phyloP scores from a whole-genome alignment of 2,888 invertebrate species.

The Lepidocyrtoides sp. region DNA sequence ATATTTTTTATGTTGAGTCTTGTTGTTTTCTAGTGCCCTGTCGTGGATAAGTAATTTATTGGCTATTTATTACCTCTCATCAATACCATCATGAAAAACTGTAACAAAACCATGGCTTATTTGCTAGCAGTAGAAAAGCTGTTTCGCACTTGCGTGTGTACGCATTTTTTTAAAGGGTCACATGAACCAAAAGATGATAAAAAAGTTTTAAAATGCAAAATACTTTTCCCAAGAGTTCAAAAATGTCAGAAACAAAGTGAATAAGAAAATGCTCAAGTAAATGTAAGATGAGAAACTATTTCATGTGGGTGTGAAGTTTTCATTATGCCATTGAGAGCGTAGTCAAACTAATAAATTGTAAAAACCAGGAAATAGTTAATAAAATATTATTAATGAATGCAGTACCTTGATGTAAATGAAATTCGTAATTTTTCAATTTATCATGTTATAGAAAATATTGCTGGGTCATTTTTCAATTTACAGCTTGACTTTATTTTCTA shows the following conservation, averaged over 20 bases:
- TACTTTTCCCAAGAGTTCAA: background rate
- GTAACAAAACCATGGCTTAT: slow-evolving; percentile 32
- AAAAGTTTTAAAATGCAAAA: background rate
- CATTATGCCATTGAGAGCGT: background rate
- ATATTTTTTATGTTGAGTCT: background rate
- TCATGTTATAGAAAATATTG: too few relatives aligned
- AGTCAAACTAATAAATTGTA: background rate
- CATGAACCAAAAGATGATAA: background rate
- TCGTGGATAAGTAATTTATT: slow-evolving; percentile 47
- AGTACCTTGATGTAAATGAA: background rate
- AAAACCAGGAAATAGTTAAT: slow-evolving; percentile 9
- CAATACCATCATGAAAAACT: slow-evolving; percentile 33
- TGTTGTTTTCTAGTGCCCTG: slow-evolving; percentile 21
- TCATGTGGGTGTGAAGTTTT: background rate
- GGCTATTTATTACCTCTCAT: slow-evolving; percentile 43
- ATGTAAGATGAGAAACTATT: background rate
- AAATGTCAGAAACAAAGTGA: background rate
- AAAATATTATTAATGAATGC: background rate
- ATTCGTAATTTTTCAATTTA: too few relatives aligned
- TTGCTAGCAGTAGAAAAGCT: background rate
- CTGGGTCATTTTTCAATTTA: too few relatives aligned
- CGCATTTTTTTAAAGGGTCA: background rate
- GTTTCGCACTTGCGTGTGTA: background rate
- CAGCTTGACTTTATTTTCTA: too few relatives aligned
- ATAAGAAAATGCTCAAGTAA: background rate